A percentile compares a stretch with the other conserved stretches of the same genome.
phyloP scores from a whole-genome alignment of 2,113 vertebrate genomes.

The Mungos mungo region DNA sequence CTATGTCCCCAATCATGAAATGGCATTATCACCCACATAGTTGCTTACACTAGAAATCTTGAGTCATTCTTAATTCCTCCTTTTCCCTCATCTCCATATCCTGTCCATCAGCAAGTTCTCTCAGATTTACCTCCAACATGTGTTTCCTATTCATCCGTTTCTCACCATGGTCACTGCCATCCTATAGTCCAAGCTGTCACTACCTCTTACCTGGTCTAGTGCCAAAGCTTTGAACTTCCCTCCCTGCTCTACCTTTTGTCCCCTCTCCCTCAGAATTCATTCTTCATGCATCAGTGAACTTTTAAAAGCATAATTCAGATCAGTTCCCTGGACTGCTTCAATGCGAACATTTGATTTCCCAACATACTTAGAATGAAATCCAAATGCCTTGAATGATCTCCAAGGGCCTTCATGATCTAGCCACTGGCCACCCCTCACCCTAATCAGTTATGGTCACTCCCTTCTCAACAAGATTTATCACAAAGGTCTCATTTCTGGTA shows the following conservation, averaged over 20 bases:
- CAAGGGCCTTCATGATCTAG: neutral
- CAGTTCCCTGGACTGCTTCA: neutral
- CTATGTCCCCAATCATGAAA: slow-evolving; percentile 48
- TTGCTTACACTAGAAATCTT: slow-evolving; percentile 31
- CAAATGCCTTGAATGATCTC: neutral
- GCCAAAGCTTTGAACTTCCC: neutral
- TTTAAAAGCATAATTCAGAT: neutral
- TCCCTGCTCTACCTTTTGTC: neutral
- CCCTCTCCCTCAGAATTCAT: neutral
- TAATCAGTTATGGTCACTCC: neutral
- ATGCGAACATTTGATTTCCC: neutral
- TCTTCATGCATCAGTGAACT: neutral
- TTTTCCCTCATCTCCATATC: neutral
- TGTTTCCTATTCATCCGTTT: neutral
- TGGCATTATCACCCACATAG: slow-evolving; percentile 45
- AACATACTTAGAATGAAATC: neutral
- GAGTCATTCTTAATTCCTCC: slow-evolving; percentile 38
- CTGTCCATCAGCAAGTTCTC: neutral
- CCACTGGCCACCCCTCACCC: neutral
- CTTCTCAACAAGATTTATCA: neutral
- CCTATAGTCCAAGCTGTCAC: neutral
- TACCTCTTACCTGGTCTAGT: neutral
- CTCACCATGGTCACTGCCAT: neutral
- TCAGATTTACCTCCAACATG: neutral
- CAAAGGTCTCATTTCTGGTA: neutral